Percentiles rank a stretch among this genome's conserved stretches.
These are phyloP conservation scores for Parasteatoda lunata DNA, from an alignment of 2,888 invertebrate species.

Conservation along the genomic window DNA sequence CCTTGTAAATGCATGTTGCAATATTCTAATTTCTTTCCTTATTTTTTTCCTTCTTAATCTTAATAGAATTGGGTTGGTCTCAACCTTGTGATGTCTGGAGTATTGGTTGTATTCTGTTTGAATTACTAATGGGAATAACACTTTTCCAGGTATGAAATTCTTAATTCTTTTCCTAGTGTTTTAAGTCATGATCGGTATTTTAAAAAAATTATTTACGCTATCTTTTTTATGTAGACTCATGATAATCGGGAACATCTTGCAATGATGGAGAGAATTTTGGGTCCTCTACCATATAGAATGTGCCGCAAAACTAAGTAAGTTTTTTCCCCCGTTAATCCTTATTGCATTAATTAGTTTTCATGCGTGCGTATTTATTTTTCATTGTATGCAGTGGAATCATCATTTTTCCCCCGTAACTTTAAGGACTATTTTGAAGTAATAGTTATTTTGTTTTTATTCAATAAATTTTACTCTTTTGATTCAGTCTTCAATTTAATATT, in stretches of 20 bases:
- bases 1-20: too few relatives aligned
- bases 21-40: not conserved
- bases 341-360: too few relatives aligned
- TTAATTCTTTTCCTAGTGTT: too few relatives aligned
- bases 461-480: too few relatives aligned
- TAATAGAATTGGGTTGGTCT: constrained; percentile 94
- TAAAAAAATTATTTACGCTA: not conserved
- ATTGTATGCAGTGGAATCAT: too few relatives aligned
- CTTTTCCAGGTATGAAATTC: constrained; percentile 80
- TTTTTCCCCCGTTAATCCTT: not conserved
- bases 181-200: too few relatives aligned
- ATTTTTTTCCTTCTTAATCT: not conserved
- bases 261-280: constrained; percentile 99
- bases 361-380: too few relatives aligned
- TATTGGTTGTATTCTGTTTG: constrained; percentile 99
- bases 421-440: too few relatives aligned
- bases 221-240: constrained; percentile 83
- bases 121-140: constrained; percentile 97
- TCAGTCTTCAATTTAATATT: too few relatives aligned
- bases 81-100: constrained; percentile 99
- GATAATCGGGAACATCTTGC: constrained; percentile 99
- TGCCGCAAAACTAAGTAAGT: constrained; percentile 79
- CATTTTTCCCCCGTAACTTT: too few relatives aligned
- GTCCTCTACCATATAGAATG: constrained; percentile 92
- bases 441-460: too few relatives aligned